phyloP scores from a whole-genome alignment of 2,797 vertebrate genomes.

The Pseudochromis fuscus region DNA sequence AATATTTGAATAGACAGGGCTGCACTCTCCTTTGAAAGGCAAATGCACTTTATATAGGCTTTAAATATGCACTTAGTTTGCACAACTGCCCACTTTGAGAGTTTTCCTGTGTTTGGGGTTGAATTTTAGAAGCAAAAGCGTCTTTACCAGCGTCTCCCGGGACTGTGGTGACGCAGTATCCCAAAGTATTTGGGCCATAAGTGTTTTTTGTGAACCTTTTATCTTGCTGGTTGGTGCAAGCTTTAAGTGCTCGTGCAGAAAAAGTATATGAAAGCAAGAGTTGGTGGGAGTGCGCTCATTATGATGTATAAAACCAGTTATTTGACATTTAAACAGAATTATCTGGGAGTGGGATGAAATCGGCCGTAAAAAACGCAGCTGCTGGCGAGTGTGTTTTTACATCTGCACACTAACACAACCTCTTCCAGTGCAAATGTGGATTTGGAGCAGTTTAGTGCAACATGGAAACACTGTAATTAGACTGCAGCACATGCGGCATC shows the following conservation, averaged over 20 bases:
- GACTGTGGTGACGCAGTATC: conserved; percentile 29
- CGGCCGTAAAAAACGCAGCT: conserved; percentile 17
- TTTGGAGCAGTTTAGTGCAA: conserved; percentile 9
- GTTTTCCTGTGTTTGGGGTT: conserved; percentile 27
- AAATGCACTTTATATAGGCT: conserved; percentile 59
- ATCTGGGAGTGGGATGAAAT: conserved; percentile 19
- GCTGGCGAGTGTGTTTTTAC: neutral
- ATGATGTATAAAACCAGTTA: conserved; percentile 1
- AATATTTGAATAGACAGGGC: conserved; percentile 60
- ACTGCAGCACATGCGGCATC: conserved; percentile 16
- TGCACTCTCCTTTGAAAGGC: conserved; percentile 64
- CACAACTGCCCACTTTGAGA: conserved; percentile 38
- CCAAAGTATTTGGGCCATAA: conserved; percentile 42
- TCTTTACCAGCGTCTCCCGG: conserved; percentile 38
- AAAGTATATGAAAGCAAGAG: conserved; percentile 13
- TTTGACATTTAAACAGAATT: conserved; percentile 24
- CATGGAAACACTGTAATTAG: neutral
- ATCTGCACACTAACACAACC: neutral
- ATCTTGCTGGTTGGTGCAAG: conserved; percentile 22
- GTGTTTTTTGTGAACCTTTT: conserved; percentile 44
- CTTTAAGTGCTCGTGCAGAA: conserved; percentile 31
- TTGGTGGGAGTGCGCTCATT: conserved; percentile 14
- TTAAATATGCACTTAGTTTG: conserved; percentile 61
- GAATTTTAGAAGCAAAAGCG: conserved; percentile 48
- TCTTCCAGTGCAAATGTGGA: neutral